Conservation (phyloP, 2,797 vertebrate species). For the Momotus momota region DNA sequence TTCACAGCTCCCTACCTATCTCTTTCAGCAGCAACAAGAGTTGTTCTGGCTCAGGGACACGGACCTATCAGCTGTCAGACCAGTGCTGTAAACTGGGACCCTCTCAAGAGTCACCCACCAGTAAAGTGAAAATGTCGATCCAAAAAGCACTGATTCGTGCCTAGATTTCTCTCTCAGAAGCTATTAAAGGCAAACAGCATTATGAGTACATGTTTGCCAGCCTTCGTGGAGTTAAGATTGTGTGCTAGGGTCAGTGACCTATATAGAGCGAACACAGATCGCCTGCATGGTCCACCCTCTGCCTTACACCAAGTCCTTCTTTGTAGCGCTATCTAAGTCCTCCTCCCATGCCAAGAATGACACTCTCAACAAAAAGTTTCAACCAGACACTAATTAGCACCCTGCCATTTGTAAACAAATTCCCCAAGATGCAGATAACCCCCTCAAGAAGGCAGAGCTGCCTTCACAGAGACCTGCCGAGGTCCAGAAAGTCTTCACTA, state of each 20-base stretch:
- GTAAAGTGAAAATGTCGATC: neutral
- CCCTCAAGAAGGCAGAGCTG: neutral
- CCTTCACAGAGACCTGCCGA: neutral
- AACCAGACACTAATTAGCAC: neutral
- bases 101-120: neutral
- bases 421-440: neutral
- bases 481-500: neutral
- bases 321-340: neutral
- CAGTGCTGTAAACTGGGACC: neutral
- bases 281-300: neutral
- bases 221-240: neutral
- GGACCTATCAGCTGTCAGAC: neutral
- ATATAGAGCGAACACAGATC: fast-evolving
- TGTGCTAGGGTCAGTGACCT: neutral
- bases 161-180: neutral
- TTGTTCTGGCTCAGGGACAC: neutral
- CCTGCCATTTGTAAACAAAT: neutral
- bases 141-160: neutral
- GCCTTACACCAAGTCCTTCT: neutral
- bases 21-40: neutral
- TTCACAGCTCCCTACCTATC: neutral
- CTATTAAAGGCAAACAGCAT: neutral
- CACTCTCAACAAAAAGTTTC: neutral
- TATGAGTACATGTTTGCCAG: neutral
- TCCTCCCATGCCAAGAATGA: neutral